Conservation (phyloP, 2,888 invertebrate genomes). For the Ophioninae sp. region DNA sequence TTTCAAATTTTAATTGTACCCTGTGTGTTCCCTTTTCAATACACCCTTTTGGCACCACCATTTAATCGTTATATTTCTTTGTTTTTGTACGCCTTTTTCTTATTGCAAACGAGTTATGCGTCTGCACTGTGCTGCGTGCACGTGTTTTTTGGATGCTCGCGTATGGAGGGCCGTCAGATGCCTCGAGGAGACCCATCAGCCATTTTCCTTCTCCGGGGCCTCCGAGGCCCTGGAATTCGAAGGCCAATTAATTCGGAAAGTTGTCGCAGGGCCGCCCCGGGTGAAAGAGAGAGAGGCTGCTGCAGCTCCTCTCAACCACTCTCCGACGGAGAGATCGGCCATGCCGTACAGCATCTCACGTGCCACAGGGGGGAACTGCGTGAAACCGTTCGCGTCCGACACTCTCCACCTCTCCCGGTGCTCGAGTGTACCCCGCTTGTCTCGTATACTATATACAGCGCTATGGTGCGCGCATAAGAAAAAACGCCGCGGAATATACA, state of each 20-base stretch:
- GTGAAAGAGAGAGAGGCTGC: constrained; percentile 36
- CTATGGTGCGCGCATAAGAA: constrained; percentile 43
- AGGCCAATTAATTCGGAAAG: constrained; percentile 67
- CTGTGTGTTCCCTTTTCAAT: constrained; percentile 4
- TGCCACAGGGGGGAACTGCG: constrained; percentile 52
- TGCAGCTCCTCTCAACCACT: constrained; percentile 49
- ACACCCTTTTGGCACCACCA: constrained; percentile 4
- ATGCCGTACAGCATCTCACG: constrained; percentile 46
- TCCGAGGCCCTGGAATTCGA: constrained; percentile 63
- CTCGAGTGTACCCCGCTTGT: constrained; percentile 56
- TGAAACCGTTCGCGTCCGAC: constrained; percentile 58
- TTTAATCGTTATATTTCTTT: neutral
- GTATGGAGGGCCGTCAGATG: constrained; percentile 37
- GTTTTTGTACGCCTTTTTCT: constrained; percentile 19
- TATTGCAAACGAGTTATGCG: constrained; percentile 48
- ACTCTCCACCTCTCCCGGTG: constrained; percentile 55
- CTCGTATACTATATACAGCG: constrained; percentile 52
- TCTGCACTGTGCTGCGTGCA: constrained; percentile 28
- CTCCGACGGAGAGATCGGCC: constrained; percentile 55
- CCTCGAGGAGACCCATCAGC: constrained; percentile 47
- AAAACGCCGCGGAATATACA: constrained; percentile 38
- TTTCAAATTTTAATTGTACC: neutral
- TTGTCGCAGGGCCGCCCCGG: constrained; percentile 59
- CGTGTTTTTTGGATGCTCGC: constrained; percentile 37
- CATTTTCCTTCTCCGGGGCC: constrained; percentile 56